Conservation (phyloP, 2,113 vertebrate genomes). For the Vombatus ursinus region DNA sequence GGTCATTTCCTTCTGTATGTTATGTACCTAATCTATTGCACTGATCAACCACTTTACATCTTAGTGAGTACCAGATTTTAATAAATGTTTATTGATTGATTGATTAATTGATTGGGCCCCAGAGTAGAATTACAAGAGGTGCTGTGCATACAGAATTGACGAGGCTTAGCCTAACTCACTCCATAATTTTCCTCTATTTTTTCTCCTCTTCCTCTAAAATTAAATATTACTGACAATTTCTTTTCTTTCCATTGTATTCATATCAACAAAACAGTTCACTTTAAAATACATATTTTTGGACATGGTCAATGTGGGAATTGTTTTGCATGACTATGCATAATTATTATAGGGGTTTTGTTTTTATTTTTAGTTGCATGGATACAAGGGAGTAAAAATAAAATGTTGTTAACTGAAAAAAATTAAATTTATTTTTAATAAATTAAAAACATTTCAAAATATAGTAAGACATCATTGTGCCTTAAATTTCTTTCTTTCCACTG, state of each 20-base stretch:
- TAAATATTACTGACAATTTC: not conserved
- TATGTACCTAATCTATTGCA: not conserved
- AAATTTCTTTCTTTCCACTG: slow-evolving; percentile 23
- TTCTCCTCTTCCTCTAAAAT: not conserved
- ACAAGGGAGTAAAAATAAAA: not conserved
- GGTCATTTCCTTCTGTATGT: not conserved
- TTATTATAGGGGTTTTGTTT: not conserved
- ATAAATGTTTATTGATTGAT: not conserved
- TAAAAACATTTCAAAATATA: not conserved
- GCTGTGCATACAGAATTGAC: not conserved
- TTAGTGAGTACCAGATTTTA: not conserved
- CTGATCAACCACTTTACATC: not conserved
- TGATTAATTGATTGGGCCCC: not conserved
- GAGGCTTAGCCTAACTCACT: not conserved
- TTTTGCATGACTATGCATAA: not conserved
- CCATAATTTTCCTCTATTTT: not conserved
- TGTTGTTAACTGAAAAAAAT: not conserved
- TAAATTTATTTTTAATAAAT: not conserved
- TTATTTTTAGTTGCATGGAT: not conserved
- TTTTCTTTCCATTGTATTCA: not conserved
- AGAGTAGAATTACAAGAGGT: not conserved
- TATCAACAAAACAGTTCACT: not conserved
- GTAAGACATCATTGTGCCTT: not conserved
- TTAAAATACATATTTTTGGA: not conserved
- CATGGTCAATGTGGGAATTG: not conserved